A percentile compares a stretch with the other conserved stretches of the same genome.
phyloP scores from a whole-genome alignment of 2,888 invertebrate species.

The Sinohyriopsis cumingii region DNA sequence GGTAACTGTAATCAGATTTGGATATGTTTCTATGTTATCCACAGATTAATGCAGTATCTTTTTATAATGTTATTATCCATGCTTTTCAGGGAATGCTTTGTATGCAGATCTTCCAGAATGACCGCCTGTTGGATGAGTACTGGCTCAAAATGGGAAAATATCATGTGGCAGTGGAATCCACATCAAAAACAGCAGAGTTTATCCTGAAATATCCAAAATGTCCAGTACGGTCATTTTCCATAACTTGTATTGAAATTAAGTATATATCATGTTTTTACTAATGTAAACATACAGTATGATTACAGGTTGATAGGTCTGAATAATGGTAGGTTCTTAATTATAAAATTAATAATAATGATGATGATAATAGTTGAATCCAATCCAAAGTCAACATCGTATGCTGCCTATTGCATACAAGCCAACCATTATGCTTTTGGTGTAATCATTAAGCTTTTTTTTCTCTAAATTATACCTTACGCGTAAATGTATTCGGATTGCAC shows the following conservation, averaged over 20 bases:
- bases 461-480: no score
- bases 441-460: no score
- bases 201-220: constrained; percentile 52
- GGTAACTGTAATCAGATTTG: no score
- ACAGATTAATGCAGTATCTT: neutral
- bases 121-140: constrained; percentile 44
- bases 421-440: no score
- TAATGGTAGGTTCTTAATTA: no score
- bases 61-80: constrained; percentile 1
- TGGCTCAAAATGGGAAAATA: constrained; percentile 52
- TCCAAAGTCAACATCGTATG: no score
- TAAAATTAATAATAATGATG: no score
- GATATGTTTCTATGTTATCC: no score
- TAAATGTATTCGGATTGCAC: no score
- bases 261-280: neutral
- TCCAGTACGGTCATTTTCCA: constrained; percentile 44
- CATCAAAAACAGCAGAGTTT: constrained; percentile 22
- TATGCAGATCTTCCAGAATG: constrained; percentile 51
- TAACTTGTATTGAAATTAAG: neutral
- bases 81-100: constrained; percentile 24
- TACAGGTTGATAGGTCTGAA: no score
- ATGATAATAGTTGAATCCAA: neutral
- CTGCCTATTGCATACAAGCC: no score
- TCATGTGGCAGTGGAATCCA: constrained; percentile 32
- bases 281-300: neutral